These are phyloP conservation scores for Agrypnia vestita DNA, from an alignment of 1,140 invertebrate genomes.

Conservation along the genomic window DNA sequence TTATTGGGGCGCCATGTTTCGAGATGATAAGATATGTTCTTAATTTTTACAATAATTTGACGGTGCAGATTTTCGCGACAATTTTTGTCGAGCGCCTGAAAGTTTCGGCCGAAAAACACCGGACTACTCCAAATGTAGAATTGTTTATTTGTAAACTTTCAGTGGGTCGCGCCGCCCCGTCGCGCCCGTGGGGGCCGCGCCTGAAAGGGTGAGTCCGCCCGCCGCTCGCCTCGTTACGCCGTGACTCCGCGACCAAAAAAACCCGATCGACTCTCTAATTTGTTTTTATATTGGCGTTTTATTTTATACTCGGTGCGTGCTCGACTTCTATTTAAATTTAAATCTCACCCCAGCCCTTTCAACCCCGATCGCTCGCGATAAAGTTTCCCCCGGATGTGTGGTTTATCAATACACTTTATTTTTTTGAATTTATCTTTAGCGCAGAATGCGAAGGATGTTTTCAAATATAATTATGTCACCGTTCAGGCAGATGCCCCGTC, in stretches of 20 bases:
- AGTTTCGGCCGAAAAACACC: too few species aligned
- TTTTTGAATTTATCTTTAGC: too few species aligned
- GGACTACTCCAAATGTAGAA: too few species aligned
- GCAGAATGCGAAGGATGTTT: too few species aligned
- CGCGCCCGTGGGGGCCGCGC: conserved; percentile 48
- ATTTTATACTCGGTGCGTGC: conserved; percentile 61
- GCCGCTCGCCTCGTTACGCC: conserved; percentile 38
- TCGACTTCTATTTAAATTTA: conserved; percentile 61
- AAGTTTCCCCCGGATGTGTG: conserved; percentile 20
- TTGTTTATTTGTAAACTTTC: conserved; percentile 3
- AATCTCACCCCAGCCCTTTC: conserved; percentile 48
- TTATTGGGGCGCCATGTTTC: too few species aligned
- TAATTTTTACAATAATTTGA: too few species aligned
- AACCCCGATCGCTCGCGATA: conserved; percentile 11
- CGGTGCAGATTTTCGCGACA: too few species aligned
- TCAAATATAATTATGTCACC: too few species aligned
- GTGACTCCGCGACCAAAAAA: conserved; percentile 49
- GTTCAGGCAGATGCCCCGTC: too few species aligned
- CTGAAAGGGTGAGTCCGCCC: conserved; percentile 53
- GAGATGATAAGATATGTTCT: too few species aligned
- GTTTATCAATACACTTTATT: conserved; percentile 38
- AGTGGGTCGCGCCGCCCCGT: conserved; percentile 6
- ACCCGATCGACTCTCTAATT: conserved; percentile 61
- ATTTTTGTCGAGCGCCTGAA: too few species aligned
- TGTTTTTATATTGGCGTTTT: conserved; percentile 62